Conservation (phyloP, 2,888 invertebrate species). For the Pyrocoelia pectoralis region DNA sequence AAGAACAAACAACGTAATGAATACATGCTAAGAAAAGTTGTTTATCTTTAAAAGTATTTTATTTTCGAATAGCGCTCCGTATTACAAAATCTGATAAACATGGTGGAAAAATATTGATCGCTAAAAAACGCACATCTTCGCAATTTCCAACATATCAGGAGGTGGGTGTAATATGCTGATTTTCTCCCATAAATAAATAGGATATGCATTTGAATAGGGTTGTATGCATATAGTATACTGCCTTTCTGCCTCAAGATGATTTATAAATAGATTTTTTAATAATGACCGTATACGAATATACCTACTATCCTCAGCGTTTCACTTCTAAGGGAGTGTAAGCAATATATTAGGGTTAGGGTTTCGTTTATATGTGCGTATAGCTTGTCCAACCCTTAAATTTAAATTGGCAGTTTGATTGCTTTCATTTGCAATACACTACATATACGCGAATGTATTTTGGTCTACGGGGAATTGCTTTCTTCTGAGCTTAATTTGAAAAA, state of each 20-base stretch:
- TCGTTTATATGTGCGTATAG: neutral
- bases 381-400: conserved; percentile 7
- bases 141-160: neutral
- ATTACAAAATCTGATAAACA: no score
- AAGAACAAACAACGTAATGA: no score
- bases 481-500: neutral
- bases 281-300: neutral
- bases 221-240: neutral
- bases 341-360: conserved; percentile 11
- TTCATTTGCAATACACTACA: neutral
- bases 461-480: neutral
- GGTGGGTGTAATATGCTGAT: neutral
- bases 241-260: neutral
- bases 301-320: neutral
- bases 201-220: neutral
- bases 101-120: no score
- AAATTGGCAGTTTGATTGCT: conserved; percentile 13
- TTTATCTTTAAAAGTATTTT: no score
- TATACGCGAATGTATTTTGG: neutral
- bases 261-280: conserved; percentile 9
- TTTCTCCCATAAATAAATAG: neutral
- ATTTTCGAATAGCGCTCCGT: no score
- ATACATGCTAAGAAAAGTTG: no score
- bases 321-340: neutral
- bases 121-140: neutral